Evolutionary conservation across 2,113 vertebrate species (phyloP), one percentile per base, ranked within the genome.

Genomic region (Neolamprologus fasciatus): DNA sequence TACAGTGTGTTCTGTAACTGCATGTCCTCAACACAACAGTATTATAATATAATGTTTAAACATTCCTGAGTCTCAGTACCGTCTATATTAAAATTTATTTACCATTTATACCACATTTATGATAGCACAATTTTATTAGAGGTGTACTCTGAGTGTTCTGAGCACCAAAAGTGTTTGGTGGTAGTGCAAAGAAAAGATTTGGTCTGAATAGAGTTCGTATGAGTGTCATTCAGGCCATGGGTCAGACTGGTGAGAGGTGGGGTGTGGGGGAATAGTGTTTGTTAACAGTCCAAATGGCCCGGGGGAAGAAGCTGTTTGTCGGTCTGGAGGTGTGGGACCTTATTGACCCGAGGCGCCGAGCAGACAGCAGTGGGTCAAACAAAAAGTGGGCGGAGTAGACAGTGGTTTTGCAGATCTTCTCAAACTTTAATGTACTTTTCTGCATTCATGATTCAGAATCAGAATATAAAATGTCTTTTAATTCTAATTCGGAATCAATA

Each of bases 301-400:
- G n/a, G 61, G 61, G 61, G 19, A 66, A 37, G 61, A 66, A 66
- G 61, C 33, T 66, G 33, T 66, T 66, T 66, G 61, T 66, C 3
- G 1, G 33, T 37, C 61, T 66, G 33, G 33, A 66, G 33, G 61
- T 37, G 61, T 37, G 19, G 33, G 19, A 66, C 61, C 61, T 37
- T 12, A 37, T 13, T 66, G 61, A 66, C 10, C 4, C 2, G 4
- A 37, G 33, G 61, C 4, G 0, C 31, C 3, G 1, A 37, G 1
- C 61, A n/a, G 17, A 66, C 6, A 11, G 9, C 31, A 66, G 61
- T n/a, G 6, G 33, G 61, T 37, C 7, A 4, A 66, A 21, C 61
- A 66, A 10, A n/a, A 5, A 8, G 61, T 66, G 3, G 61, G 61
- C 33, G 19, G 33, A 1, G 33, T 66, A 37, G 19, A 66, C 19